Evolutionary conservation across 2,888 invertebrate species (phyloP).

Genomic region (Agrypnus murinus): DNA sequence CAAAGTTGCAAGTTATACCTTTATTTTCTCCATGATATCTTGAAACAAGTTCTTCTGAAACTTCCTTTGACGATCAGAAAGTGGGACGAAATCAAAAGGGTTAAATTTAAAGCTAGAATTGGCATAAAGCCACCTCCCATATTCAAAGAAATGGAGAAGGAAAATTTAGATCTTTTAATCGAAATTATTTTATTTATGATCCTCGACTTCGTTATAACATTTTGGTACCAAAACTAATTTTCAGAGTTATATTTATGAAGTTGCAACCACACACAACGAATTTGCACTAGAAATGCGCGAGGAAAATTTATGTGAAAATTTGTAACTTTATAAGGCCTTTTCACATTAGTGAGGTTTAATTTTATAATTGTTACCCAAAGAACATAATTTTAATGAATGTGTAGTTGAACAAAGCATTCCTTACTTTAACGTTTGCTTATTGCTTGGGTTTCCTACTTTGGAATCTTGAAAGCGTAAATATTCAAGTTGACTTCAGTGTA

Average conservation of each 20-base stretch:
- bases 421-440: not conserved
- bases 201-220: not conserved
- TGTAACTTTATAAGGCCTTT: slow-evolving; percentile 6
- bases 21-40: slow-evolving; percentile 7
- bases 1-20: too few relatives aligned
- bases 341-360: not conserved
- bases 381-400: not conserved
- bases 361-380: not conserved
- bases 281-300: too few relatives aligned
- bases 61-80: slow-evolving; percentile 23
- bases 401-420: not conserved
- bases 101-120: slow-evolving; percentile 33
- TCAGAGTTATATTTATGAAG: not conserved
- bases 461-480: slow-evolving; percentile 1
- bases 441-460: not conserved
- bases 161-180: slow-evolving; percentile 8
- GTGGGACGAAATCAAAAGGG: slow-evolving; percentile 8
- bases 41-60: slow-evolving; percentile 20
- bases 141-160: not conserved
- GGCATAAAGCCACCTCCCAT: not conserved
- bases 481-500: not conserved
- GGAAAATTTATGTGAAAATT: not conserved
- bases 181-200: slow-evolving; percentile 16
- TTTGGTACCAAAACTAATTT: slow-evolving; percentile 5
- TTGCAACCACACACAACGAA: too few relatives aligned